Base-by-base conservation (phyloP, 2,113 vertebrate genomes). In the Scortum barcoo region DNA sequence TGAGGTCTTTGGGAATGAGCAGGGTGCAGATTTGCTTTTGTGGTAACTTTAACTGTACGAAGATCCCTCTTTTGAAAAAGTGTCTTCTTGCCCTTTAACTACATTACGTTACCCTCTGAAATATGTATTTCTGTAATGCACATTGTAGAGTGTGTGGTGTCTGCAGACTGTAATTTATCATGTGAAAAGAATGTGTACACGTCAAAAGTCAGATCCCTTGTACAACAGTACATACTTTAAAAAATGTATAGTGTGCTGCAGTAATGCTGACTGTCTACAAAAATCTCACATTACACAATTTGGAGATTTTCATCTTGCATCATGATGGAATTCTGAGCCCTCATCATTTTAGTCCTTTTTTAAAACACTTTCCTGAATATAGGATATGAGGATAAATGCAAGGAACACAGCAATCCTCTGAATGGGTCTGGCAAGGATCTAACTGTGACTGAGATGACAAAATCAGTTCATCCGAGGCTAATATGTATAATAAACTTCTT, bases 201-300 rank as follows among this genome's bases (percentile, higher is more conserved):
- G 2, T 50, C 58, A 54, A 46, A 60, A 40, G 48, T 48, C 20
- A 68, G 17, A 48, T 72, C 72, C 36, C n/a, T 48, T 67, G 26
- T 19, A 16, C 7, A 57, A 28, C 8, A 46, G 16, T 16, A 38
- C 57, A 44, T 28, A 26, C 22, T 28, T 9, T 63, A 33, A n/a
- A n/a, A n/a, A n/a, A n/a, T n/a, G n/a, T n/a, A n/a, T n/a, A n/a
- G n/a, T n/a, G n/a, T n/a, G n/a, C n/a, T 42, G 46, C 3, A 4
- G 22, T 44, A 26, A 54, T 44, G 7, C n/a, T 73, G 69, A 69
- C 44, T 72, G 36, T 22, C 51, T 48, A 62, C 69, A 24, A 16
- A 36, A 14, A 40, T 66, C 42, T 81, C 60, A 62, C 3, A 53
- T 86, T 56, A 79, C 81, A 76, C 70, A 72, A 76, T 79, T 76